Evolutionary conservation across 2,888 invertebrate genomes (phyloP), one percentile per base, ranked within the genome.

Genomic region (Tipula vernalis): DNA sequence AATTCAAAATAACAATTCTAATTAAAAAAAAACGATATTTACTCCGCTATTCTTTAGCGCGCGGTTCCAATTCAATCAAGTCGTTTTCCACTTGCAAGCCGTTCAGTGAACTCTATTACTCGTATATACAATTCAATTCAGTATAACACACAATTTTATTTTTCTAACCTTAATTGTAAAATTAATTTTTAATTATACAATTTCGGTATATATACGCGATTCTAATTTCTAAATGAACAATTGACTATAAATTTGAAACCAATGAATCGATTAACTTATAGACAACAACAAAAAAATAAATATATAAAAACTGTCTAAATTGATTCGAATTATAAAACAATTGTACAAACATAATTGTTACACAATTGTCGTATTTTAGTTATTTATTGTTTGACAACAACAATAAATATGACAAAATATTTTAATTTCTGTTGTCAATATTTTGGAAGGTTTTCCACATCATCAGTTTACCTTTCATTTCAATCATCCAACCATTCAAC

Each of bases 341-440:
- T 71, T 71, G 71, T 71, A 71, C 71, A 71, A 71, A 71, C 71
- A 71, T 71, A 71, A 71, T 71, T 71, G 71, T 71, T 71, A 71
- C 71, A 71, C 71, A 71, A 71, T 71, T 71, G 71, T 71, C 71
- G 71, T 71, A 71, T 71, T 71, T 71, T 71, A 71, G 28, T 71
- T 71, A 71, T 71, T 71, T 28, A 28, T 28, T 71, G 28, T 71
- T 71, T 71, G 71, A 71, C 71, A 71, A 71, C 71, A 71, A 71
- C 71, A 57, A 57, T 8, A 71, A 71, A 28, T 71, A 71, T 28
- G 71, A 28, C 28, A 71, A 71, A 71, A 71, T 71, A 71, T 71
- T 71, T 28, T 28, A 5, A 8, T 39, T 39, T 39, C 3, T 57
- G 51, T 57, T 15, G 15, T 57, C 3, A 57, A 15, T 57, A 15